These are phyloP conservation scores for Xenopus laevis DNA, from an alignment of 2,113 vertebrate genomes.

Conservation along the genomic window DNA sequence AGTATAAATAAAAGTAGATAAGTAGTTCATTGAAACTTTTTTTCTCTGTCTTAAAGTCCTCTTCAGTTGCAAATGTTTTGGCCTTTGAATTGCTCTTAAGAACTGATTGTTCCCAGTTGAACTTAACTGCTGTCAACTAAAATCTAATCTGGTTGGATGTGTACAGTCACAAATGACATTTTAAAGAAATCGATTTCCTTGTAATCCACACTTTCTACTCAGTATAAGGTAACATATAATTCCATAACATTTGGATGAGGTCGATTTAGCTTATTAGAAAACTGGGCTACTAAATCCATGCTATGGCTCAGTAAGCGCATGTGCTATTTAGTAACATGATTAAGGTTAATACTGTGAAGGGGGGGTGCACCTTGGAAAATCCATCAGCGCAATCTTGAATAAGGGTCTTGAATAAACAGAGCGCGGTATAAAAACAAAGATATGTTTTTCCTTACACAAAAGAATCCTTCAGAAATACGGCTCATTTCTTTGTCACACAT, in stretches of 20 bases:
- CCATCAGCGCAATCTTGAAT: not conserved
- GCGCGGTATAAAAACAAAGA: not conserved
- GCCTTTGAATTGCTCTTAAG: slow-evolving; percentile 43
- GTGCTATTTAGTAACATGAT: not conserved
- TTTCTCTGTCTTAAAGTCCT: not conserved
- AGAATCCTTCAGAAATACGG: not conserved
- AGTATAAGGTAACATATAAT: slow-evolving; percentile 43
- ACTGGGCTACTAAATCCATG: slow-evolving; percentile 30
- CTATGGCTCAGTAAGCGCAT: slow-evolving; percentile 32
- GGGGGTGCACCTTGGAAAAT: not conserved
- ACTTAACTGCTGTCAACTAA: slow-evolving; percentile 44
- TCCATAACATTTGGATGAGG: slow-evolving; percentile 45
- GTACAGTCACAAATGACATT: slow-evolving; percentile 46
- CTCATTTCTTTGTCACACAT: slow-evolving; percentile 10
- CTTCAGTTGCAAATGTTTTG: slow-evolving; percentile 32
- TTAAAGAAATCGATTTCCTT: slow-evolving; percentile 42
- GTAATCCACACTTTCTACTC: slow-evolving; percentile 44
- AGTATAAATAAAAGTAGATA: too few species aligned
- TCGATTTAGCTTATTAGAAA: slow-evolving; percentile 42
- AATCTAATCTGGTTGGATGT: slow-evolving; percentile 45
- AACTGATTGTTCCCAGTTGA: slow-evolving; percentile 43
- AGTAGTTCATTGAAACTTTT: too few species aligned
- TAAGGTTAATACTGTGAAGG: not conserved
- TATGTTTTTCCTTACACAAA: not conserved
- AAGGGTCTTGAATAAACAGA: not conserved